These are phyloP conservation scores for Gallinago stenura DNA, from an alignment of 2,797 vertebrate genomes.

Conservation along the genomic window DNA sequence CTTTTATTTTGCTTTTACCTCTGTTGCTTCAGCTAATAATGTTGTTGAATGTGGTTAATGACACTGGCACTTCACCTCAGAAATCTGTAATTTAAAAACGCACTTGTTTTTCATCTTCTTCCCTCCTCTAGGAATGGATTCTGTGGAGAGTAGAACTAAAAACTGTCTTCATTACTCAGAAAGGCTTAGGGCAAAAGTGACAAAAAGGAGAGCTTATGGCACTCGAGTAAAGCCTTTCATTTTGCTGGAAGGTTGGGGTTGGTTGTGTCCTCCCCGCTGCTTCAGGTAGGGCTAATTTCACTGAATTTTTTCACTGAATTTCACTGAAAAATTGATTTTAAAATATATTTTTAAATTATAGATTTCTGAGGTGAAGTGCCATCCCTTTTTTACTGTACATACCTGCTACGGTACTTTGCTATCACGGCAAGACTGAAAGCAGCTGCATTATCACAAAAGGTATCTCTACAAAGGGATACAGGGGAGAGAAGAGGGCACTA, in stretches of 20 bases:
- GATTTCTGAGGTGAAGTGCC: no score
- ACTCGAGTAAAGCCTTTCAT: neutral
- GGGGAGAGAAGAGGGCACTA: neutral
- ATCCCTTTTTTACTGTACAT: neutral
- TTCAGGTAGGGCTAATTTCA: neutral
- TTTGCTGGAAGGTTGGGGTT: neutral
- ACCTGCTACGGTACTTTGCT: neutral
- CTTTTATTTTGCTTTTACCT: neutral
- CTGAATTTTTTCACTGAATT: no score
- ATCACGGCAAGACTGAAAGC: neutral
- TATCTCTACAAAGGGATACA: neutral
- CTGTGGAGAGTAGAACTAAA: neutral
- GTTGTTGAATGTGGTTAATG: neutral
- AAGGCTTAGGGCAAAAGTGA: neutral
- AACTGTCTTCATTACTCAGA: neutral
- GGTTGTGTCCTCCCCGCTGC: accelerated
- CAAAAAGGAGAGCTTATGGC: neutral
- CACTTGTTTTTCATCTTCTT: neutral
- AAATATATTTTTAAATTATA: no score
- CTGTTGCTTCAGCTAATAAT: neutral
- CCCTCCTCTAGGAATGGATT: neutral
- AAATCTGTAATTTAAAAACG: neutral
- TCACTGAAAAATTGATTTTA: no score
- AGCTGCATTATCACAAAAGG: neutral
- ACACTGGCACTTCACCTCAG: neutral